Percentiles rank a stretch among this genome's conserved stretches.
These are phyloP conservation scores for Penelope pileata DNA, from an alignment of 2,113 vertebrate genomes.

Conservation along the genomic window DNA sequence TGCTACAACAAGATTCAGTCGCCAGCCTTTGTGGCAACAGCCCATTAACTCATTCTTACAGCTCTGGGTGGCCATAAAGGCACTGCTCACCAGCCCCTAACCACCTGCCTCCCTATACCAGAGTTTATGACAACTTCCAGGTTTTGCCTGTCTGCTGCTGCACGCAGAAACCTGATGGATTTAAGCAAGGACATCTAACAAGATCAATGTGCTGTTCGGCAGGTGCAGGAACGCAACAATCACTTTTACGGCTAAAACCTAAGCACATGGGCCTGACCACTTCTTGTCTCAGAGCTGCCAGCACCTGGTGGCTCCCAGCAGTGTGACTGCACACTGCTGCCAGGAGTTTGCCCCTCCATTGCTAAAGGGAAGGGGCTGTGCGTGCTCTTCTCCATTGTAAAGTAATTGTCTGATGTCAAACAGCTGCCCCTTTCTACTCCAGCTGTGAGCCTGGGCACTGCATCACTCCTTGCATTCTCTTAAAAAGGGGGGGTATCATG, in stretches of 20 bases:
- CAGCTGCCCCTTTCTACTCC: constrained; percentile 6
- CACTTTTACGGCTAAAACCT: constrained; percentile 7
- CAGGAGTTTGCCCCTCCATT: background rate
- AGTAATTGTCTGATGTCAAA: background rate
- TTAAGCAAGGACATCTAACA: constrained; percentile 42
- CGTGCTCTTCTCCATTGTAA: background rate
- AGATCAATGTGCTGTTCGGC: constrained; percentile 14
- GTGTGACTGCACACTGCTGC: background rate
- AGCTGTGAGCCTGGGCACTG: constrained; percentile 1
- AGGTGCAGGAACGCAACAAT: background rate
- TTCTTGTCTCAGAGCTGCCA: constrained; percentile 12
- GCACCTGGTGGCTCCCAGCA: background rate
- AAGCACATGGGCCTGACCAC: background rate
- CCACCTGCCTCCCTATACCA: background rate
- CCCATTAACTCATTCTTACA: background rate
- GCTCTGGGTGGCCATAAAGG: background rate
- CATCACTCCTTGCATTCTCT: constrained; percentile 18
- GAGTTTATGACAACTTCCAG: background rate
- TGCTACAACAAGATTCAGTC: background rate
- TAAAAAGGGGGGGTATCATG: constrained; percentile 6
- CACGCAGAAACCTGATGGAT: constrained; percentile 40
- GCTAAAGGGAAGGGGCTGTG: background rate
- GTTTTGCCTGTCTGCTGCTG: constrained; percentile 43
- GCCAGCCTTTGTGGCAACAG: background rate
- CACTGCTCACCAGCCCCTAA: background rate